A percentile compares a stretch with the other conserved stretches of the same genome.
phyloP scores from a whole-genome alignment of 2,888 invertebrate genomes.

The Tetragonula carbonaria region DNA sequence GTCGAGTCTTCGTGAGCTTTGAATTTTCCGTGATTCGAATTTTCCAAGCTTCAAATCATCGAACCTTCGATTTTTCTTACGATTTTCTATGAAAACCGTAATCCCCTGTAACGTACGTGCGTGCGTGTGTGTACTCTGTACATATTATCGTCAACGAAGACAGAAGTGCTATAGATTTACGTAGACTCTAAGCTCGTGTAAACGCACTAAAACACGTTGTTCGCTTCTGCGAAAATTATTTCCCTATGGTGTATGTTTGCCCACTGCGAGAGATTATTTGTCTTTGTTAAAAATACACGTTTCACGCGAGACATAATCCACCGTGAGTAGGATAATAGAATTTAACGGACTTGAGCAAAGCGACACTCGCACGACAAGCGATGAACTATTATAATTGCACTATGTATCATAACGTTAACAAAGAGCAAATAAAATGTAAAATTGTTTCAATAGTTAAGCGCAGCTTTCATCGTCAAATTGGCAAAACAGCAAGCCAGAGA shows the following conservation, averaged over 20 bases:
- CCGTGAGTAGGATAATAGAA: not conserved
- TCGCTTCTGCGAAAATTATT: not conserved
- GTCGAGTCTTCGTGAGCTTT: no score
- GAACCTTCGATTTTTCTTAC: no score
- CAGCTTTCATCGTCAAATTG: not conserved
- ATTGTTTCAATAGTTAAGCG: not conserved
- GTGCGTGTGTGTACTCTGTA: no score
- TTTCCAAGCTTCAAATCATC: no score
- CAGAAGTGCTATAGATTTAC: not conserved
- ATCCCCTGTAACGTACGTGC: no score
- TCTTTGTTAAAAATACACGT: not conserved
- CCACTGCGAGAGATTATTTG: not conserved
- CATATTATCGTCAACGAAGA: not conserved
- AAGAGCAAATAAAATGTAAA: not conserved
- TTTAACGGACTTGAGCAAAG: not conserved
- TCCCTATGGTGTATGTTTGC: not conserved
- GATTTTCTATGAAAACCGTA: no score
- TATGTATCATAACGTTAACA: no score
- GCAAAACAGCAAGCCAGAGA: not conserved
- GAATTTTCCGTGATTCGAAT: not conserved
- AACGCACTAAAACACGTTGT: not conserved
- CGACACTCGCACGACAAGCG: not conserved
- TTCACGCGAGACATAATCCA: not conserved
- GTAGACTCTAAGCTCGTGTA: not conserved
- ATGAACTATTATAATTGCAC: not conserved